Conservation (phyloP, 2,888 invertebrate species). For the Cremastinae sp. region DNA sequence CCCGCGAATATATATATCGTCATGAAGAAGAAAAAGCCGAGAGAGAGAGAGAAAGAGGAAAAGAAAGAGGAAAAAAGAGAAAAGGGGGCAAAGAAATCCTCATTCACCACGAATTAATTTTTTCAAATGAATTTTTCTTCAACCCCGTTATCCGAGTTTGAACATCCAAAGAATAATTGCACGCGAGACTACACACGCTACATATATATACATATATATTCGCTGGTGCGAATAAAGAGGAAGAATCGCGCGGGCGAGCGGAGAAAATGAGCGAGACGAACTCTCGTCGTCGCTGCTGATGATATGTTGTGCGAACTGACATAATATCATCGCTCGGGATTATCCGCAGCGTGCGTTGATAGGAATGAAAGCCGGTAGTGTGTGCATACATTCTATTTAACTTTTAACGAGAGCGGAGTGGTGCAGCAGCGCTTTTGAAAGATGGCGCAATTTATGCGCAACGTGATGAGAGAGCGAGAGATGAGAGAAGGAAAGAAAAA, state of each 20-base stretch:
- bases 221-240: no score
- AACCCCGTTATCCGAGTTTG: no score
- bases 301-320: not conserved
- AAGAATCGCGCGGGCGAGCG: no score
- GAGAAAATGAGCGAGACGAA: not conserved
- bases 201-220: no score
- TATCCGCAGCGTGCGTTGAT: slow-evolving; percentile 2
- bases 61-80: slow-evolving; percentile 24
- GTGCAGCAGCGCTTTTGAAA: slow-evolving; percentile 50
- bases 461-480: slow-evolving; percentile 29
- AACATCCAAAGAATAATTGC: not conserved
- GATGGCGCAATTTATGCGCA: slow-evolving; percentile 51
- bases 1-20: not conserved
- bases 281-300: not conserved
- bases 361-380: not conserved
- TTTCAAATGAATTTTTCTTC: no score
- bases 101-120: slow-evolving; percentile 6
- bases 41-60: not conserved
- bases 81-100: slow-evolving; percentile 30
- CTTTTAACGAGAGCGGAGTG: slow-evolving; percentile 45
- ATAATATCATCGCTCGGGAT: slow-evolving; percentile 14
- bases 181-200: no score
- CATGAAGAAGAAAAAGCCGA: not conserved
- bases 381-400: slow-evolving; percentile 43
- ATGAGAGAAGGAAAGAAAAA: slow-evolving; percentile 21